Evolutionary conservation across 2,888 invertebrate genomes (phyloP).

Genomic region (Caenorhabditis panamensis): DNA sequence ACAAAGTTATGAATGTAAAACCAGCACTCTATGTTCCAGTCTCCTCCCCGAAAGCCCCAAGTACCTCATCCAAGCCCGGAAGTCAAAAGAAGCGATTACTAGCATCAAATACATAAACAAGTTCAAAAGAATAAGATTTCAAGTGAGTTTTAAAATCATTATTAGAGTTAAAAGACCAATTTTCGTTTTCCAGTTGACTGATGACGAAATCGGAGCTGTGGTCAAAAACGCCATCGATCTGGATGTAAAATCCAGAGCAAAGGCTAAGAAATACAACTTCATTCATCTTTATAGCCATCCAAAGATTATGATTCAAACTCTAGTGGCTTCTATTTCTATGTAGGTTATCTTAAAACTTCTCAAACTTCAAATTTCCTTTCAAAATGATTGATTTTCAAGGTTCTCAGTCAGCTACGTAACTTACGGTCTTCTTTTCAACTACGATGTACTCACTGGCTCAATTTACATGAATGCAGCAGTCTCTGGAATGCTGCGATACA

Average conservation of each 20-base stretch:
- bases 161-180: neutral
- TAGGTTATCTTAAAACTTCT: constrained; percentile 5
- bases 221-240: constrained; percentile 52
- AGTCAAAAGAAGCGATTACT: constrained; percentile 58
- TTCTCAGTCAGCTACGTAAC: constrained; percentile 73
- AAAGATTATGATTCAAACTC: constrained; percentile 44
- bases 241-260: constrained; percentile 45
- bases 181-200: constrained; percentile 36
- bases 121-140: constrained; percentile 48
- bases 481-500: constrained; percentile 74
- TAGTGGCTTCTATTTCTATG: constrained; percentile 59
- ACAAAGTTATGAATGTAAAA: too few relatives aligned
- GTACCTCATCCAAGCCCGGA: constrained; percentile 67
- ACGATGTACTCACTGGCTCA: constrained; percentile 73
- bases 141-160: constrained; percentile 10
- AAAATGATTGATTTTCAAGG: constrained; percentile 61
- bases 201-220: constrained; percentile 52
- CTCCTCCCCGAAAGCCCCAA: constrained; percentile 70
- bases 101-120: constrained; percentile 67
- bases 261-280: constrained; percentile 69
- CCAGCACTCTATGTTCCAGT: constrained; percentile 50
- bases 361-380: neutral
- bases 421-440: constrained; percentile 77
- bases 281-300: constrained; percentile 65
- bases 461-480: constrained; percentile 74